Evolutionary conservation across 2,797 vertebrate species (phyloP).

Genomic region (Helostoma temminkii): DNA sequence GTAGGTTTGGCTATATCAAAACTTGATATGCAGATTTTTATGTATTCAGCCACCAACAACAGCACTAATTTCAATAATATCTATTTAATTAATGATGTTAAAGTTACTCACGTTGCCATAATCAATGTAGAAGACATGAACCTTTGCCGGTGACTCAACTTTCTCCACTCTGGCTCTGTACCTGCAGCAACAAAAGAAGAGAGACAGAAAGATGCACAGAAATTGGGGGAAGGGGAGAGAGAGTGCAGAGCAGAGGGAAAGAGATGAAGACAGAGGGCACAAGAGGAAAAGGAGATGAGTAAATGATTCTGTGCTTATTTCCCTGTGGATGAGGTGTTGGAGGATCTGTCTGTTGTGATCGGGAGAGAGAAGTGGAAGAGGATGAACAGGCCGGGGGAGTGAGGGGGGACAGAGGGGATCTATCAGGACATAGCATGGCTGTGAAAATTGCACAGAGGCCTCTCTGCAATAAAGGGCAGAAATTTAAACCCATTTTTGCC

Average conservation of each 20-base stretch:
- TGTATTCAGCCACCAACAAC: constrained; percentile 18
- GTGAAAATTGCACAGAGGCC: constrained; percentile 71
- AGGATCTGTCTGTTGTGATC: constrained; percentile 78
- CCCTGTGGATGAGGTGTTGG: constrained; percentile 73
- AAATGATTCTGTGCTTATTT: constrained; percentile 81
- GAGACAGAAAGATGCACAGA: neutral
- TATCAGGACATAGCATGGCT: constrained; percentile 49
- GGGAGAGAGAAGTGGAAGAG: constrained; percentile 52
- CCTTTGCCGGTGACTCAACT: constrained; percentile 90
- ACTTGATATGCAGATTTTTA: constrained; percentile 11
- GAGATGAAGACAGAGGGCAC: constrained; percentile 66
- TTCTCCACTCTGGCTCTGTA: constrained; percentile 96
- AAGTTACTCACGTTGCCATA: constrained; percentile 94
- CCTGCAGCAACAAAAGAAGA: constrained; percentile 80
- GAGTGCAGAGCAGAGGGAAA: constrained; percentile 27
- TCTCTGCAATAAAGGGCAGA: constrained; percentile 71
- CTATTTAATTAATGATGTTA: constrained; percentile 4
- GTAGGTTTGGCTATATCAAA: constrained; percentile 25
- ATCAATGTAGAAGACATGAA: constrained; percentile 97
- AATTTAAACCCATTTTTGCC: constrained; percentile 58
- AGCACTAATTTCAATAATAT: constrained; percentile 24
- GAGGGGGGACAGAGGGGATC: constrained; percentile 45
- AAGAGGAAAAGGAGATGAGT: constrained; percentile 76
- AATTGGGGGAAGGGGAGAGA: constrained; percentile 13
- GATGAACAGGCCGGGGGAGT: constrained; percentile 45